These are phyloP conservation scores for Corythoichthys haematopterus DNA, from an alignment of 2,113 vertebrate species.

Conservation along the genomic window DNA sequence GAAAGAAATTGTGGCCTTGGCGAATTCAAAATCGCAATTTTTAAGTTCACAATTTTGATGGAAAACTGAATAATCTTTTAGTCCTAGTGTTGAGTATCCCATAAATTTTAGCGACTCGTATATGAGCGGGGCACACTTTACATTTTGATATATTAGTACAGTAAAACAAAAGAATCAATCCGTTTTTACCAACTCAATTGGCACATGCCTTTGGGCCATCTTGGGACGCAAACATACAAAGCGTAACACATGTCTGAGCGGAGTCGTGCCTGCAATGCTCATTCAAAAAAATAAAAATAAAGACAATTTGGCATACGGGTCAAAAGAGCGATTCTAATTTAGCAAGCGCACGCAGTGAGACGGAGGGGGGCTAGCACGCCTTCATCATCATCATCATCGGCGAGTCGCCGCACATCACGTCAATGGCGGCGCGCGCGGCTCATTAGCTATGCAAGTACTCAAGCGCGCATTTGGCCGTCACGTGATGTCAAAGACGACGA, in stretches of 20 bases:
- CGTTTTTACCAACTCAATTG: not conserved
- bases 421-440: conserved; percentile 40
- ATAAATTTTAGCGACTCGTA: too few relatives aligned
- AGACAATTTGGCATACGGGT: conserved; percentile 21
- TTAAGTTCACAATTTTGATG: too few relatives aligned
- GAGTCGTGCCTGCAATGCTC: not conserved
- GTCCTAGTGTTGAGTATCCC: too few relatives aligned
- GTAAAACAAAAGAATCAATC: too few relatives aligned
- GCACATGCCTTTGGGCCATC: not conserved
- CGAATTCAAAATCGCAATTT: too few relatives aligned
- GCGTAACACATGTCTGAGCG: conserved; percentile 17
- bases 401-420: conserved; percentile 51
- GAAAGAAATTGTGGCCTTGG: too few relatives aligned
- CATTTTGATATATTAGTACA: too few relatives aligned
- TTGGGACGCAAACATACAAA: conserved; percentile 24
- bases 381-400: conserved; percentile 32
- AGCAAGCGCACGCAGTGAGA: conserved; percentile 38
- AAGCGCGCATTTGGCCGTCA: conserved; percentile 51
- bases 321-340: conserved; percentile 20
- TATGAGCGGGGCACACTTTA: too few relatives aligned
- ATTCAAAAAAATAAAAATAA: conserved; percentile 27
- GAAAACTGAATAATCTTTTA: too few relatives aligned
- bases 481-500: conserved; percentile 54
- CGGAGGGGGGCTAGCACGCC: conserved; percentile 48
- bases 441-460: conserved; percentile 56